These are phyloP conservation scores for Pituophis catenifer DNA, from an alignment of 2,113 vertebrate genomes.

Conservation along the genomic window DNA sequence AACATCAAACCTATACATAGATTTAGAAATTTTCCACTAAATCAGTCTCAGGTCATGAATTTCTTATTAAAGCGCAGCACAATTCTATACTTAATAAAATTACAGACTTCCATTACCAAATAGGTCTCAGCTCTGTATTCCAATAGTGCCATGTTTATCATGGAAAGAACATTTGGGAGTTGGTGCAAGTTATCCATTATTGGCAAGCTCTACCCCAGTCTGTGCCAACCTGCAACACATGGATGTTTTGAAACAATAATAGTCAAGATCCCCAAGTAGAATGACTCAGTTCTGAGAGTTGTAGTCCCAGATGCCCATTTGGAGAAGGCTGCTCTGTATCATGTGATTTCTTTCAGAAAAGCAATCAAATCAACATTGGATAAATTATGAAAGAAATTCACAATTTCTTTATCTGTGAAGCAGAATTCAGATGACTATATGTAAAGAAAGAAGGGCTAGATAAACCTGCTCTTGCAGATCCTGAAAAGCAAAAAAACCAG, in stretches of 20 bases:
- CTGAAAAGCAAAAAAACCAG: neutral
- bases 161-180: neutral
- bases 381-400: neutral
- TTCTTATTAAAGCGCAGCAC: neutral
- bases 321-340: neutral
- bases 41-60: neutral
- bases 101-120: neutral
- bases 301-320: neutral
- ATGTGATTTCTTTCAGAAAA: neutral
- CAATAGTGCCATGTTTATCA: neutral
- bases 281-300: neutral
- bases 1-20: neutral
- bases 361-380: neutral
- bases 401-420: neutral
- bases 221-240: neutral
- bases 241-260: neutral
- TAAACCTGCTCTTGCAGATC: neutral
- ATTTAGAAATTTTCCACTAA: neutral
- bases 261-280: neutral
- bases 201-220: neutral
- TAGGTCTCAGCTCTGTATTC: neutral
- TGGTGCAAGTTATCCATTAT: neutral
- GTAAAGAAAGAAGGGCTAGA: neutral
- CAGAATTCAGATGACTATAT: neutral
- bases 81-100: neutral